These are phyloP conservation scores for Cotesia glomerata DNA, from an alignment of 1,140 invertebrate genomes.

Conservation along the genomic window DNA sequence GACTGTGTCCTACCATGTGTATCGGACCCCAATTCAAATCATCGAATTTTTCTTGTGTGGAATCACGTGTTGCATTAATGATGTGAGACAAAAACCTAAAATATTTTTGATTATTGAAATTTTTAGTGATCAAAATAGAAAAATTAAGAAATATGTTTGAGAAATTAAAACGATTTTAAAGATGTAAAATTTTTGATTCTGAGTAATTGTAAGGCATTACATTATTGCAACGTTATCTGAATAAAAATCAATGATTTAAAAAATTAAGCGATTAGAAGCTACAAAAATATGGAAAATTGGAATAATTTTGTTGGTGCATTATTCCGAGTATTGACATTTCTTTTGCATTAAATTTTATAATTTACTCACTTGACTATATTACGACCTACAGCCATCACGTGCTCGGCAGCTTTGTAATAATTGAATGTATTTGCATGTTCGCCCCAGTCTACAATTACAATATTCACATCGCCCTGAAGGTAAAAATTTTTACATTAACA, in stretches of 20 bases:
- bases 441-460: slow-evolving; percentile 68
- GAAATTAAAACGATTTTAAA: too few relatives aligned
- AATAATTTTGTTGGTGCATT: too few relatives aligned
- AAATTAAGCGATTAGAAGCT: too few relatives aligned
- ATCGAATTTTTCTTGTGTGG: slow-evolving; percentile 13
- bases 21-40: slow-evolving; percentile 45
- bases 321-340: too few relatives aligned
- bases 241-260: too few relatives aligned
- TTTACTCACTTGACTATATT: slow-evolving; percentile 60
- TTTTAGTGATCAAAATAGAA: background rate
- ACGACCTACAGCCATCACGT: slow-evolving; percentile 63
- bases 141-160: too few relatives aligned
- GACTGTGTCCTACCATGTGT: slow-evolving; percentile 69
- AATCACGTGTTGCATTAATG: slow-evolving; percentile 36
- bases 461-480: slow-evolving; percentile 64
- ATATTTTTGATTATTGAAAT: slow-evolving; percentile 9
- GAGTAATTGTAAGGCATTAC: too few relatives aligned
- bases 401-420: slow-evolving; percentile 67
- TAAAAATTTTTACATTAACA: background rate
- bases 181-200: too few relatives aligned
- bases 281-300: too few relatives aligned
- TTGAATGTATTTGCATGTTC: slow-evolving; percentile 65
- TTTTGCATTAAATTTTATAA: background rate
- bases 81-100: slow-evolving; percentile 42
- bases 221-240: too few relatives aligned